A percentile compares a stretch with the other conserved stretches of the same genome.
These are phyloP conservation scores for Psix sp. DNA, from an alignment of 1,140 invertebrate genomes.

Conservation along the genomic window DNA sequence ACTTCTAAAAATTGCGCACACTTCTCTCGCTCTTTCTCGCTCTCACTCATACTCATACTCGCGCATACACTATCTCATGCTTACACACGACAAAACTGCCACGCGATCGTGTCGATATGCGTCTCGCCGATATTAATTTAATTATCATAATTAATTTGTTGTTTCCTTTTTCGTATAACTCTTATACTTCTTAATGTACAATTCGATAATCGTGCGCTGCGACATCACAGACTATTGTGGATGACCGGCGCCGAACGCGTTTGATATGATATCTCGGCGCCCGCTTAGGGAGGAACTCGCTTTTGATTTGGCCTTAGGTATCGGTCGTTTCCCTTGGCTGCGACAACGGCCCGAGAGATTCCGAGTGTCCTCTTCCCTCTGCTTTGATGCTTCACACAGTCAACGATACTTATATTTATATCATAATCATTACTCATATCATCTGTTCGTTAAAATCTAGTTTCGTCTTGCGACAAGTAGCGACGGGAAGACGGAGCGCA, in stretches of 20 bases:
- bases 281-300: slow-evolving; percentile 31
- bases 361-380: slow-evolving; percentile 23
- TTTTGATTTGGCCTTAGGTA: slow-evolving; percentile 40
- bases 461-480: slow-evolving; percentile 76
- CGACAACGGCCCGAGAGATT: not conserved
- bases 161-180: slow-evolving; percentile 36
- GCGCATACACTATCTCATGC: slow-evolving; percentile 11
- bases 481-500: slow-evolving; percentile 77
- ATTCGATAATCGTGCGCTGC: slow-evolving; percentile 64
- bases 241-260: slow-evolving; percentile 51
- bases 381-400: slow-evolving; percentile 63
- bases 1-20: too few relatives aligned
- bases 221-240: slow-evolving; percentile 65
- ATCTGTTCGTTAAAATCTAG: slow-evolving; percentile 62
- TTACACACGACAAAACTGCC: slow-evolving; percentile 2
- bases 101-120: slow-evolving; percentile 60
- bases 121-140: slow-evolving; percentile 51
- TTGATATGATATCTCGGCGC: slow-evolving; percentile 48
- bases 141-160: slow-evolving; percentile 4
- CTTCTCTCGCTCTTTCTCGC: not conserved
- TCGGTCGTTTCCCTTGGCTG: slow-evolving; percentile 7
- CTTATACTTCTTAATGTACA: slow-evolving; percentile 58
- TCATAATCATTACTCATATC: slow-evolving; percentile 14
- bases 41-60: not conserved
- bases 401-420: slow-evolving; percentile 72